Base-by-base conservation (phyloP, 2,113 vertebrate species). In the Urocolius indicus region DNA sequence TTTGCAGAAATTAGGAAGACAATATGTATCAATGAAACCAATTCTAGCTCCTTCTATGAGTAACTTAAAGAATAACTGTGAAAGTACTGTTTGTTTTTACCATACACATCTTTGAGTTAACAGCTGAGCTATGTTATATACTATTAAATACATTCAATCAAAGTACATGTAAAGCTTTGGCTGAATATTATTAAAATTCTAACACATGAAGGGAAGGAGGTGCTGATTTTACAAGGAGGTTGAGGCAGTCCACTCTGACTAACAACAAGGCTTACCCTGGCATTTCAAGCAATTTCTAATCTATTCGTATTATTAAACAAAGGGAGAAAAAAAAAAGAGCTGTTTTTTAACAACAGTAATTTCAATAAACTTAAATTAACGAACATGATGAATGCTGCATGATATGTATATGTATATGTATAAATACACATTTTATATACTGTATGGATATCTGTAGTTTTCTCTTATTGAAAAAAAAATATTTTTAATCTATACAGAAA, bases 271-370 rank as follows among this genome's bases (percentile, higher is more conserved):
- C 57, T 83, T 23, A 49, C 38, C 10, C 34, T 74, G 73, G 84
- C 10, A 55, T 67, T 93, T 81, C 32, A 93, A 61, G 61, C 17
- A 51, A 19, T 84, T 86, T 59, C 29, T 81, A 59, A 87, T 84
- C 36, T 81, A 26, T 5, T 57, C 6, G 8, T 67, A 16, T 63
- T 55, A 30, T 38, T 18, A 93, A 72, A 68, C 21, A 9, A 76
- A 69, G 22, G 18, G 12, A 4, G n/a, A n/a, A 34, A 75, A 72
- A 81, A 69, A 12, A 0, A 2, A 2, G 1, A 5, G 6, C 3
- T 16, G 14, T 85, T 90, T 6, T 54, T 63, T 52, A 63, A 51
- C 3, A 58, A 30, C 15, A 41, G 13, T 58, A 76, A 63, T 63
- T 84, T 78, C 16, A 69, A 65, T 26, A 20, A 18, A 89, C 6